Evolutionary conservation across 2,888 invertebrate genomes (phyloP).

Genomic region (Microctonus aethiopoides): DNA sequence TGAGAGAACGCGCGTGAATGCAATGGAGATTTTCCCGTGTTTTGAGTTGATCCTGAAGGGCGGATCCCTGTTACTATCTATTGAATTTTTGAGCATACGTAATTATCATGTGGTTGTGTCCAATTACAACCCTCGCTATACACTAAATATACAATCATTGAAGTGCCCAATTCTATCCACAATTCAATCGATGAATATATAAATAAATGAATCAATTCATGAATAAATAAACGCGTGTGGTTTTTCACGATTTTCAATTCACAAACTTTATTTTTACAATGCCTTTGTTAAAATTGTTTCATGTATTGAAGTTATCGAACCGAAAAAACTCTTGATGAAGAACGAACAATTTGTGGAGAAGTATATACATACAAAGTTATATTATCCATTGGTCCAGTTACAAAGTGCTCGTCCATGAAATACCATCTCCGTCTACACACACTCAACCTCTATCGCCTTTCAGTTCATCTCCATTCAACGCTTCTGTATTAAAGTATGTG

Average conservation of each 20-base stretch:
- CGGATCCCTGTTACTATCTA: conserved; percentile 19
- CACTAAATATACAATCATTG: background rate
- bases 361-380: background rate
- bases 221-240: too few relatives aligned
- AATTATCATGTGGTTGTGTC: conserved; percentile 25
- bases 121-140: conserved; percentile 17
- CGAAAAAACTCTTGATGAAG: background rate
- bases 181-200: background rate
- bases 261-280: background rate
- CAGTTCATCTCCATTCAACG: background rate
- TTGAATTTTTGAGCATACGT: conserved; percentile 21
- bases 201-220: background rate
- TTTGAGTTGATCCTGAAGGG: conserved; percentile 23
- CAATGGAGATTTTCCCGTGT: conserved; percentile 21
- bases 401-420: conserved; percentile 35
- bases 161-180: background rate
- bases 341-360: background rate
- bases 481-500: background rate
- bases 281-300: background rate
- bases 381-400: conserved; percentile 11
- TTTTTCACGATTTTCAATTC: background rate
- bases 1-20: conserved; percentile 23
- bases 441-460: background rate
- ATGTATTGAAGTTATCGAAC: background rate
- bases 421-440: conserved; percentile 24